Base-by-base conservation (phyloP, 2,888 invertebrate species). In the Tetropium fuscum region DNA sequence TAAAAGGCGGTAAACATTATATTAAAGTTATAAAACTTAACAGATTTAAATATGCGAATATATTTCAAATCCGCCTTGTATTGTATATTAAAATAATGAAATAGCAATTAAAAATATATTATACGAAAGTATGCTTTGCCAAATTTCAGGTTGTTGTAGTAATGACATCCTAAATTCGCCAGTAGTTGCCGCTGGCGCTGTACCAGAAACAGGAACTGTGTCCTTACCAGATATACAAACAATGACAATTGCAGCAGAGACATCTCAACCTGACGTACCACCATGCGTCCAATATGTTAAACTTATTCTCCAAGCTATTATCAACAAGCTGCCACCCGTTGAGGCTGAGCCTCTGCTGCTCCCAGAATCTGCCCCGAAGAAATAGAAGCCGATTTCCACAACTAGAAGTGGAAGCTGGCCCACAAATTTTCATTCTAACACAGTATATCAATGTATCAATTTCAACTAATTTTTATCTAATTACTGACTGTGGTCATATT, bases 271-370 rank as follows among this genome's bases (percentile, higher is more conserved):
- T 19, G 19, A 10, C 1, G 11, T 20, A 6, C 32, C 47, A 47
- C 47, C 47, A 32, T 51, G 51, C 11, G 51, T 51, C 25, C 3
- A 25, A 3, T 25, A 20, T 11, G 16, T 51, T 40, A 40, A 11
- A 40, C 7, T 25, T 4, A 19, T 51, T 13, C 51, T 51, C 1
- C 18, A 51, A 11, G 38, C 51, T 4, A 51, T 51, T 27, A 25
- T 40, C 20, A 40, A 25, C 18, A 38, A 16, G 11, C 18, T 51
- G 6, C n/a, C 13, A 15, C 7, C 25, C n/a, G n/a, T n/a, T n/a
- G n/a, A n/a, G n/a, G n/a, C n/a, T n/a, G n/a, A n/a, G n/a, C n/a
- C n/a, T n/a, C n/a, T n/a, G n/a, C n/a, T n/a, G n/a, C n/a, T n/a
- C n/a, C 34, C 34, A 34, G 34, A n/a, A n/a, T 36, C 15, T 15